Conservation (phyloP, 2,797 vertebrate species). For the Fistularia commersonii region DNA sequence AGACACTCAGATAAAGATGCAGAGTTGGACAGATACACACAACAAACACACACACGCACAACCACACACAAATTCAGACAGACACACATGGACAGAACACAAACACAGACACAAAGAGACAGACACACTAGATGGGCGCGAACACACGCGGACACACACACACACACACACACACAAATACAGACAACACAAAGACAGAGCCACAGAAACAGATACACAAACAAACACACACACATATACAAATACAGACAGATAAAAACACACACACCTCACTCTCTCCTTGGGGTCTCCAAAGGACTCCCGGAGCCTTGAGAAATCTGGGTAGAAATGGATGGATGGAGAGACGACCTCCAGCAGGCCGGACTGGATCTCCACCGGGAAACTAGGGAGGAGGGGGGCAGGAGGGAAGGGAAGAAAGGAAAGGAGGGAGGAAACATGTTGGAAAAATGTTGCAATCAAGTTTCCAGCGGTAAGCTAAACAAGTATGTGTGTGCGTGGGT, state of each 20-base stretch:
- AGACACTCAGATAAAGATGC: not conserved
- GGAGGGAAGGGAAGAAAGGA: not conserved
- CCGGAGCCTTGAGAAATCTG: slow-evolving; percentile 90
- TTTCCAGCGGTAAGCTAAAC: no score
- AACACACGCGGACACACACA: no score
- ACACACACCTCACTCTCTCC: slow-evolving; percentile 94
- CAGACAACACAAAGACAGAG: not conserved
- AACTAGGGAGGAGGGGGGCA: slow-evolving; percentile 76
- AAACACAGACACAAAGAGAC: not conserved
- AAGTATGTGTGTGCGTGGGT: not conserved
- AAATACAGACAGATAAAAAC: no score
- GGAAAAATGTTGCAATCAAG: not conserved
- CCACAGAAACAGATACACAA: slow-evolving; percentile 3
- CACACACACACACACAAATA: slow-evolving; percentile 1
- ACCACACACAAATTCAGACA: not conserved
- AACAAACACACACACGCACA: not conserved
- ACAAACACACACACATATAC: slow-evolving; percentile 1
- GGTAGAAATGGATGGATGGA: slow-evolving; percentile 94
- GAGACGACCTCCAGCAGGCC: slow-evolving; percentile 95
- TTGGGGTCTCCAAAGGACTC: slow-evolving; percentile 97
- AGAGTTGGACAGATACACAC: not conserved
- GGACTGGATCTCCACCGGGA: slow-evolving; percentile 90
- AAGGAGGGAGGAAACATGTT: not conserved
- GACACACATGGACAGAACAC: not conserved
- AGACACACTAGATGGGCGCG: no score